Conservation (phyloP, 2,797 vertebrate genomes). For the Nannoperca australis region DNA sequence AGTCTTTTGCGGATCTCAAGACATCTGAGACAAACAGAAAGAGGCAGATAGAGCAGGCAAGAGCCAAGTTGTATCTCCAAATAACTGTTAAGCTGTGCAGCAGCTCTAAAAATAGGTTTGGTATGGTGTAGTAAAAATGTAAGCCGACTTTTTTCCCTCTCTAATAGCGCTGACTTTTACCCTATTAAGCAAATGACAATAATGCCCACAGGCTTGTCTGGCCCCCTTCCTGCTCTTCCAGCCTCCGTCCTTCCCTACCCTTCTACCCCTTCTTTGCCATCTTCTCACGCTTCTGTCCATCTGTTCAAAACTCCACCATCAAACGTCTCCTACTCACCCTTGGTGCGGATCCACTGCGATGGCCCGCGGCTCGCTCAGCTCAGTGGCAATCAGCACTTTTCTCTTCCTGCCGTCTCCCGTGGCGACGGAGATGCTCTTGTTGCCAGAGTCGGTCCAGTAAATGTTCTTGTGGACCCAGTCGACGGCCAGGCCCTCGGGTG, state of each 20-base stretch:
- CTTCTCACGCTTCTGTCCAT: slow-evolving; percentile 12
- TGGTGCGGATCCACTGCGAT: slow-evolving; percentile 94
- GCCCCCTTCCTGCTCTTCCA: neutral
- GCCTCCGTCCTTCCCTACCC: neutral
- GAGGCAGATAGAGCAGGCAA: slow-evolving; percentile 16
- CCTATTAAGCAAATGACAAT: neutral
- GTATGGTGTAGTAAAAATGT: slow-evolving; percentile 8
- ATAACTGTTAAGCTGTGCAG: slow-evolving; percentile 26
- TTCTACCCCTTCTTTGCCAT: neutral
- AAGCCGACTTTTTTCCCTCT: neutral
- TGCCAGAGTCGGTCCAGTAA: slow-evolving; percentile 98
- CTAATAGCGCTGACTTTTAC: slow-evolving; percentile 12
- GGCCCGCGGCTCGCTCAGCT: slow-evolving; percentile 94
- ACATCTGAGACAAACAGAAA: slow-evolving; percentile 39
- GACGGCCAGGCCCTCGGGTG: slow-evolving; percentile 95
- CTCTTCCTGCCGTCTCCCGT: slow-evolving; percentile 92
- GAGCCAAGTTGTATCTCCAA: slow-evolving; percentile 9
- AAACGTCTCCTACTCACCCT: slow-evolving; percentile 85
- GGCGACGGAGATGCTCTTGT: slow-evolving; percentile 96
- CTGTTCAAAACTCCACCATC: slow-evolving; percentile 2
- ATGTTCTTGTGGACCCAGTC: slow-evolving; percentile 99
- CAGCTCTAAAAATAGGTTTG: slow-evolving; percentile 15
- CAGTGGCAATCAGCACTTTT: slow-evolving; percentile 90
- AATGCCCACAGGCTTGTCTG: neutral
- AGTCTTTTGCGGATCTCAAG: slow-evolving; percentile 49